phyloP scores from a whole-genome alignment of 1,140 invertebrate species.

The Condylostylus longicornis region DNA sequence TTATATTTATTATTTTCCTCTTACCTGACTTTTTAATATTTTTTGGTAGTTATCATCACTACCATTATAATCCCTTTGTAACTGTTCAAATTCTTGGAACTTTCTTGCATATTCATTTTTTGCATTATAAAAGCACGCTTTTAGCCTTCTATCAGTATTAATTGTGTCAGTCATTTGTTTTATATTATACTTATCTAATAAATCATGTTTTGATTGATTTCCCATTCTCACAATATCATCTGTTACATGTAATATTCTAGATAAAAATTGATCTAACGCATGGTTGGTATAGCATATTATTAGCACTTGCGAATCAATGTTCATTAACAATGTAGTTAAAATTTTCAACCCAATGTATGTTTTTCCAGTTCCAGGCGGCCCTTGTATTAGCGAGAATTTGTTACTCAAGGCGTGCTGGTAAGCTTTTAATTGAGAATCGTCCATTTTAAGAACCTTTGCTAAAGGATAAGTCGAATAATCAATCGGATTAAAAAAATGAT shows the following conservation, averaged over 20 bases:
- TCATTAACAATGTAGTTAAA: slow-evolving; percentile 41
- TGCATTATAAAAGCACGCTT: slow-evolving; percentile 19
- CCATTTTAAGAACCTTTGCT: slow-evolving; percentile 32
- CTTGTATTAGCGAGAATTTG: slow-evolving; percentile 62
- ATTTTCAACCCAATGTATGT: slow-evolving; percentile 59
- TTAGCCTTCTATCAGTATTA: slow-evolving; percentile 10
- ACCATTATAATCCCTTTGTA: slow-evolving; percentile 25
- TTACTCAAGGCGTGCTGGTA: slow-evolving; percentile 41
- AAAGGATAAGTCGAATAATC: slow-evolving; percentile 14
- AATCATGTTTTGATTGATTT: slow-evolving; percentile 46
- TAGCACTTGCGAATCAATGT: slow-evolving; percentile 44
- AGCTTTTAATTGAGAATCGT: slow-evolving; percentile 43
- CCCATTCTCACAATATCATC: slow-evolving; percentile 54
- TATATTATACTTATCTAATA: slow-evolving; percentile 36
- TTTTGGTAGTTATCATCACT: slow-evolving; percentile 25
- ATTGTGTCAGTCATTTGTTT: slow-evolving; percentile 9
- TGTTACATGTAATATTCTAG: slow-evolving; percentile 44
- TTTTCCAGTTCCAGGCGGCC: slow-evolving; percentile 67
- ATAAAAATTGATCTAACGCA: slow-evolving; percentile 78
- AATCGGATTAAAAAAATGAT: background rate
- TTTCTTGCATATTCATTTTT: slow-evolving; percentile 23
- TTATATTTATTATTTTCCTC: background rate
- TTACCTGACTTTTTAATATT: slow-evolving; percentile 16
- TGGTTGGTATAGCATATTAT: slow-evolving; percentile 78
- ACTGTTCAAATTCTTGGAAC: slow-evolving; percentile 17